Evolutionary conservation across 2,888 invertebrate species (phyloP), one percentile per base, ranked within the genome.

Genomic region (Erebia epiphron): DNA sequence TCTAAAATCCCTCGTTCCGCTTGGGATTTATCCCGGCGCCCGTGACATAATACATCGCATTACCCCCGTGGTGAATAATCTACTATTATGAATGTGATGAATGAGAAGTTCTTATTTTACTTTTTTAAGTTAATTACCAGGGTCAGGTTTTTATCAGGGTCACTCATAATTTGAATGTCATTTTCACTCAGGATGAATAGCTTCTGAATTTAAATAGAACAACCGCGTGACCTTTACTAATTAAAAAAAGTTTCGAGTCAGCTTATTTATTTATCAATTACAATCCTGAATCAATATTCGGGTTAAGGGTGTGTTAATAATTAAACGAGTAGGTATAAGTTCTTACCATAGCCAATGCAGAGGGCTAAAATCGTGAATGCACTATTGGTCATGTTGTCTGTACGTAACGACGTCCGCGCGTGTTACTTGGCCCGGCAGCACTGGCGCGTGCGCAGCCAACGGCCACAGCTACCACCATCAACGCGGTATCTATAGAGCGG

Each of bases 321-420:
- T 5, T 35, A 35, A 7, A 35, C 35, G 35, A 54, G 52, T 68
- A 61, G 41, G 61, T 61, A 43, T 66, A 1, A 52, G 58, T 64
- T 83, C 91, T 92, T 79, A 93, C 92, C 92, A 75, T 81, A 86
- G 71, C 90, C 88, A 71, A 91, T 73, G 86, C 87, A 89, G 80
- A 88, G 86, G 77, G 86, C 79, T 66, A 90, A 78, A 77, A 84
- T 79, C 80, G 83, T 85, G 81, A 88, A 81, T 82, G 80, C 90
- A 90, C 90, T 86, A 79, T 73, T 85, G 79, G 75, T 86, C 90
- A 88, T 92, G 78, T 77, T 75, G 80, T 77, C 72, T 70, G 70
- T 75, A 73, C 71, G 75, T 79, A 79, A 79, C 80, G 84, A 91
- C 92, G 92, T 92, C 90, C 89, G 84, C 82, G 85, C 89, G 85